phyloP scores from a whole-genome alignment of 2,113 vertebrate genomes.

The Panthera tigris region DNA sequence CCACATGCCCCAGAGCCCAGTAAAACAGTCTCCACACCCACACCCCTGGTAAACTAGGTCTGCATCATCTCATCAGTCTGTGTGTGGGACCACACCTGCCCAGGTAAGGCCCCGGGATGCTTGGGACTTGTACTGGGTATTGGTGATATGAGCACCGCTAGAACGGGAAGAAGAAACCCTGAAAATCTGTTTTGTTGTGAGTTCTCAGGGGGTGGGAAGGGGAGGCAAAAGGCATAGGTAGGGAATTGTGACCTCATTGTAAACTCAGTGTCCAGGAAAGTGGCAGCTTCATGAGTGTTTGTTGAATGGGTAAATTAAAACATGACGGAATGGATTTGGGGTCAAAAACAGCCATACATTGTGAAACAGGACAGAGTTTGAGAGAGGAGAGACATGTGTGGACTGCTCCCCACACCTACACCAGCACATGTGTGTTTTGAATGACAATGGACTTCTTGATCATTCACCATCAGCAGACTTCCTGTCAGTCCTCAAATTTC shows the following conservation, averaged over 20 bases:
- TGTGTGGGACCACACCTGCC: background rate
- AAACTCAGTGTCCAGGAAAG: background rate
- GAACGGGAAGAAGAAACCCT: background rate
- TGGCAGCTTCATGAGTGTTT: background rate
- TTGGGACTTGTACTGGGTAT: background rate
- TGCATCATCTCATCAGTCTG: background rate
- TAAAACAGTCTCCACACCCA: background rate
- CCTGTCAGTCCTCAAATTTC: background rate
- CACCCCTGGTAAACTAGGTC: background rate
- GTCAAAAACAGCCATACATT: background rate
- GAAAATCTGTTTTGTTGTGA: background rate
- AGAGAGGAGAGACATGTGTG: background rate
- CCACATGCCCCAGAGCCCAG: background rate
- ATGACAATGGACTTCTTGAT: background rate
- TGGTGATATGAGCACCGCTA: background rate
- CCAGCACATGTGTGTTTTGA: accelerated
- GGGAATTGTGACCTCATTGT: background rate
- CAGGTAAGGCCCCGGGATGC: background rate
- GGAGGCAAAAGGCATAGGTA: too few species aligned
- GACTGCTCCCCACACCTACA: accelerated
- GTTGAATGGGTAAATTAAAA: background rate
- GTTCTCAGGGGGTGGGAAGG: too few species aligned
- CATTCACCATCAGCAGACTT: background rate
- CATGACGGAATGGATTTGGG: background rate
- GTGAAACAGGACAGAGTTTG: background rate